Conservation (phyloP, 1,140 invertebrate genomes). For the Aphis craccivora region DNA sequence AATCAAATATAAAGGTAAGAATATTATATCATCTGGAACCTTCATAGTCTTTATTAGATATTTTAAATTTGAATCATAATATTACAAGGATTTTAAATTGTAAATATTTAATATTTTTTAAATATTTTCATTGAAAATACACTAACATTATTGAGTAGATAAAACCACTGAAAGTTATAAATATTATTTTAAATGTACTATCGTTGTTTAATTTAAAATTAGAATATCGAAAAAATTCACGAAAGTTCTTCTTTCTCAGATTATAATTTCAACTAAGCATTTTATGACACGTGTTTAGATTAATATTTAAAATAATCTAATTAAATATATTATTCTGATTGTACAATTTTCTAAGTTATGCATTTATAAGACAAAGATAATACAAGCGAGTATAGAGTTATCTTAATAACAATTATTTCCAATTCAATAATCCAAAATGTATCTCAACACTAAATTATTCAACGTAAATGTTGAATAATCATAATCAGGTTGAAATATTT, state of each 20-base stretch:
- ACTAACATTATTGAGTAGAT: too few species aligned
- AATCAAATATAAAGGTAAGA: too few species aligned
- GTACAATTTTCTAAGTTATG: background rate
- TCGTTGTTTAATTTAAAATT: background rate
- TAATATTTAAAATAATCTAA: too few species aligned
- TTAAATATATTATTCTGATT: too few species aligned
- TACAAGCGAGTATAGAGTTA: background rate
- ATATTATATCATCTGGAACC: too few species aligned
- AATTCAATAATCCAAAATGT: background rate
- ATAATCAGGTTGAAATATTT: background rate
- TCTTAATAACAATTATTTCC: background rate
- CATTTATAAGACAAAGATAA: background rate
- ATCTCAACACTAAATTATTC: background rate
- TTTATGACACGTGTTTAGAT: background rate
- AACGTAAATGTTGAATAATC: background rate
- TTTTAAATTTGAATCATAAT: too few species aligned
- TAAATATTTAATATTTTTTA: too few species aligned
- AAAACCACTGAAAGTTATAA: too few species aligned
- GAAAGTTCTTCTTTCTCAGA: background rate
- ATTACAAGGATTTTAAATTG: too few species aligned
- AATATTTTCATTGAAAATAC: too few species aligned
- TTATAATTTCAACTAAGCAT: background rate
- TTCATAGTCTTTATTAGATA: too few species aligned
- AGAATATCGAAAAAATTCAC: background rate
- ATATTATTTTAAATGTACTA: background rate